Evolutionary conservation across 2,113 vertebrate species (phyloP).

Genomic region (Falcunculus frontatus): DNA sequence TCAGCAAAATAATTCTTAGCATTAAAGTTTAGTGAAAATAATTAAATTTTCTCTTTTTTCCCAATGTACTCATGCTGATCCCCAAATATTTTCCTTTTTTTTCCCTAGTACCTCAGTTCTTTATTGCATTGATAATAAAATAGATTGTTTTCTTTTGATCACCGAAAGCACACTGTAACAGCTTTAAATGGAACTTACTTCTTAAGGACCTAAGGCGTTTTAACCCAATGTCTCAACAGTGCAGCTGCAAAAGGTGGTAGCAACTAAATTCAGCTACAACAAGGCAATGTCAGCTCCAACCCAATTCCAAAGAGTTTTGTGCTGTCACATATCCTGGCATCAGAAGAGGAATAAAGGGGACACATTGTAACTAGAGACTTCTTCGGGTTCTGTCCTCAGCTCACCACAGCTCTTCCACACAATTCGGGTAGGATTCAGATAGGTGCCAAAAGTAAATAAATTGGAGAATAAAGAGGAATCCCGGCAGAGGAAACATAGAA

Average conservation of each 20-base stretch:
- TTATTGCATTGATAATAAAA: not conserved
- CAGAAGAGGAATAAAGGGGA: not conserved
- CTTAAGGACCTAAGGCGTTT: not conserved
- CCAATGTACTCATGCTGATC: not conserved
- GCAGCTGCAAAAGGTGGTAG: not conserved
- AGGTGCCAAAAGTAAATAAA: not conserved
- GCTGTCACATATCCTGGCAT: not conserved
- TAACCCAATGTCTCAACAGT: not conserved
- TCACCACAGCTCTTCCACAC: not conserved
- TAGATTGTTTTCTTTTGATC: not conserved
- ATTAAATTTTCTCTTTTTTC: not conserved
- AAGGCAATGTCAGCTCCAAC: not conserved
- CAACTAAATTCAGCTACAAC: not conserved
- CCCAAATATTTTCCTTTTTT: not conserved
- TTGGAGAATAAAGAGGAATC: not conserved
- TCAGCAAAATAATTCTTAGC: not conserved
- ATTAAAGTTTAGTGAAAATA: not conserved
- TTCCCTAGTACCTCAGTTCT: not conserved
- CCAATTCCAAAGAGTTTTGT: not conserved
- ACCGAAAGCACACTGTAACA: not conserved
- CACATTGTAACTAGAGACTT: not conserved
- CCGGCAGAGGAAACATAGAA: not conserved
- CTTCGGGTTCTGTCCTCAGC: not conserved
- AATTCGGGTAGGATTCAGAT: not conserved
- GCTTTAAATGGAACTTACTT: not conserved